Evolutionary conservation across 64 coral and sea anemone species (phyloP), one percentile per base, ranked within the genome.

Genomic region (Pocillopora damicornis): DNA sequence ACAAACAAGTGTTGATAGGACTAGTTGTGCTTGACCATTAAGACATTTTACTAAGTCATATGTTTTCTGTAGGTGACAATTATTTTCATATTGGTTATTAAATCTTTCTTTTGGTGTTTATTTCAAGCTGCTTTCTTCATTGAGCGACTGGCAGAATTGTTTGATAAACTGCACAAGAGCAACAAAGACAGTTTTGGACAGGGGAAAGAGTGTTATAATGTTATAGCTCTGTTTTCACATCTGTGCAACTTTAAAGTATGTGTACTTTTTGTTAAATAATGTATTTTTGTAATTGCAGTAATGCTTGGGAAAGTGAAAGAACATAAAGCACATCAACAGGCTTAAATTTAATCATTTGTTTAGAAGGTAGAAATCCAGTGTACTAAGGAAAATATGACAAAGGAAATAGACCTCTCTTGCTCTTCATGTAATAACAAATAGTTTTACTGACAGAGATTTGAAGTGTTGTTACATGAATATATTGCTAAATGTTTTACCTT

Each of bases 191-290:
- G 76, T 17, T 66, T 15, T 78, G 68, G 82, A 60, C 63, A 90
- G 65, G 97, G 97, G 11, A 99, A 99, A 86, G 90, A 99, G 36
- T 87, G 88, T 77, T 64, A 88, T 58, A 99, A 99, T 87, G 73
- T 93, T n/a, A 83, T 99, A 17, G 77, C 94, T 60, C 67, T 99
- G 22, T 95, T 99, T 81, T 74, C 90, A 23, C 79, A 95, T 86
- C 86, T 99, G 15, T 99, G 95, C 76, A 93, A 95, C 75, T 99
- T 99, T 69, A 98, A 94, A 90, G 95, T 98, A 88, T 57, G 90
- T 87, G 2, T 23, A 2, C 12, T n/a, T 37, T 11, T 34, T 13
- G 23, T 9, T 13, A 35, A 34, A 25, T 25, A 25, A 4, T 71
- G 20, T 30, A 15, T 63, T 17, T 63, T 71, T 71, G 22, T 72